Evolutionary conservation across 2,797 vertebrate genomes (phyloP).

Genomic region (Spinibarbus caldwelli): DNA sequence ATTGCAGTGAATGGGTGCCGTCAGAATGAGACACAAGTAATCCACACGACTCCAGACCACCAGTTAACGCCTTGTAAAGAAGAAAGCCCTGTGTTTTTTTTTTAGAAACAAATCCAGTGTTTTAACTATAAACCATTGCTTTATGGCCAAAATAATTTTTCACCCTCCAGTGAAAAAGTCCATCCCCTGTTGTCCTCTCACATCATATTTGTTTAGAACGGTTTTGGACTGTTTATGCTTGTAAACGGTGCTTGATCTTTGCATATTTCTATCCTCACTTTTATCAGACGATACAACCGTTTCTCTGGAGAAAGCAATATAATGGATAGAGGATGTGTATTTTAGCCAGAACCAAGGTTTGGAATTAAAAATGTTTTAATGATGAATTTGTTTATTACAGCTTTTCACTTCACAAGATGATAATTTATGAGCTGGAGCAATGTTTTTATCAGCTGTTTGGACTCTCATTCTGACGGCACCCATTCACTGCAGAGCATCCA

Average conservation of each 20-base stretch:
- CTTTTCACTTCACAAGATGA: neutral
- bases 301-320: neutral
- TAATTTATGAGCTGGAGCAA: neutral
- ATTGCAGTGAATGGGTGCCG: neutral
- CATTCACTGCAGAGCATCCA: neutral
- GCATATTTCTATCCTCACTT: too few species aligned
- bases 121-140: neutral
- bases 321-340: neutral
- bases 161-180: neutral
- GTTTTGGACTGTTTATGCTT: neutral
- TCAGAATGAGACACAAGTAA: neutral
- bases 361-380: neutral
- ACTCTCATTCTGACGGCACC: too few species aligned
- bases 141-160: neutral
- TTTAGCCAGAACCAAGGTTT: neutral
- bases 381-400: neutral
- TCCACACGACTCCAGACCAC: neutral
- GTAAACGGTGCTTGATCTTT: neutral
- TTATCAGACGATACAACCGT: neutral
- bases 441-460: neutral
- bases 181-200: neutral
- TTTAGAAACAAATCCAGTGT: neutral
- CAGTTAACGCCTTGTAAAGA: neutral
- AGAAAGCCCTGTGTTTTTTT: neutral
- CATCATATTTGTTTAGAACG: neutral